phyloP scores from a whole-genome alignment of 2,888 invertebrate species.

The Eutolmus rufibarbis region DNA sequence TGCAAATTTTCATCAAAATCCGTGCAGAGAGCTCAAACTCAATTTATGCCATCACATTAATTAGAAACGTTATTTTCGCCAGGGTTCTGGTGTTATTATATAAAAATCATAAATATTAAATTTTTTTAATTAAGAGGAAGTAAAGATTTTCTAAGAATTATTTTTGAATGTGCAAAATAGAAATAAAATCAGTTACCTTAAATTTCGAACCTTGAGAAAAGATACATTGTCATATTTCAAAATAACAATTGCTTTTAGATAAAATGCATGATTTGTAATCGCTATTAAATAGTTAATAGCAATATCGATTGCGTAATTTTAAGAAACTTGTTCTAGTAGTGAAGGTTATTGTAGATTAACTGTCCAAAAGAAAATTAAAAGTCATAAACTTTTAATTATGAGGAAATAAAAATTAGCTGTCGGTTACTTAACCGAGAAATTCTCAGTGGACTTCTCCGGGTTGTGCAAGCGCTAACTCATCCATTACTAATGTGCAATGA shows the following conservation, averaged over 20 bases:
- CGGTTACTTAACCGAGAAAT: not conserved
- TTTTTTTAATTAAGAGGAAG: no score
- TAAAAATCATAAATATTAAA: no score
- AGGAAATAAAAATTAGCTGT: not conserved
- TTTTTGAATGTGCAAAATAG: not conserved
- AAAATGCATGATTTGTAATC: not conserved
- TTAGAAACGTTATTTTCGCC: no score
- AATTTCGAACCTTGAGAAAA: not conserved
- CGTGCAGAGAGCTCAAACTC: no score
- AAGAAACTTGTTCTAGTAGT: no score
- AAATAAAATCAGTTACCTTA: not conserved
- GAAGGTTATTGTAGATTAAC: no score
- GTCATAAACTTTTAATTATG: not conserved
- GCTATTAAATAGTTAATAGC: not conserved
- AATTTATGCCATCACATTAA: no score
- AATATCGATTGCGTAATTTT: no score
- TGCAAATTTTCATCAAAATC: no score
- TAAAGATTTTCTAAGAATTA: not conserved
- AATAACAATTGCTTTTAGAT: no score
- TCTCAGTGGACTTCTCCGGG: no score
- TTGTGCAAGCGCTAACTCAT: not conserved
- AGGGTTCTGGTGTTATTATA: no score
- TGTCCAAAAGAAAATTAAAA: not conserved
- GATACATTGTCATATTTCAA: not conserved
- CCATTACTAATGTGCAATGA: not conserved